Percentiles rank a stretch among this genome's conserved stretches.
These are phyloP conservation scores for Mugil cephalus DNA, from an alignment of 2,113 vertebrate species.

Conservation along the genomic window DNA sequence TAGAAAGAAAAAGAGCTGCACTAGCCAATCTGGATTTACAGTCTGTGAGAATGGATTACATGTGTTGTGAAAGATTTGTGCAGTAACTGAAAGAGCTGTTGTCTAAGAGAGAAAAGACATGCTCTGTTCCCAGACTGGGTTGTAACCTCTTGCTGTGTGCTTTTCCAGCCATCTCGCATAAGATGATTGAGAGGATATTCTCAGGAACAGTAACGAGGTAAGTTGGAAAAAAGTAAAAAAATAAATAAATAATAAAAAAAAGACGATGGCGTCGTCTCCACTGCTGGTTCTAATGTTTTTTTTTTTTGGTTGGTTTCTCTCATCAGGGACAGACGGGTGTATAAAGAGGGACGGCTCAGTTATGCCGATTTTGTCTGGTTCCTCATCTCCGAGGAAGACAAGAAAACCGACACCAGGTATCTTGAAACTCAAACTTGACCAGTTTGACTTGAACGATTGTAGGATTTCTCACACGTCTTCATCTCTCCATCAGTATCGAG, in stretches of 20 bases:
- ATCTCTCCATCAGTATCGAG: conserved; percentile 87
- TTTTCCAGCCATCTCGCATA: conserved; percentile 88
- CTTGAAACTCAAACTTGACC: background rate
- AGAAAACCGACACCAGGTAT: conserved; percentile 93
- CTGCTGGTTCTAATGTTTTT: background rate
- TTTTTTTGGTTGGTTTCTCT: conserved; percentile 11
- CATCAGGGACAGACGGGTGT: conserved; percentile 85
- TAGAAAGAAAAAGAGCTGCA: conserved; percentile 16
- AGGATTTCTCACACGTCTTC: too few species aligned
- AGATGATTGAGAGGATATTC: conserved; percentile 95
- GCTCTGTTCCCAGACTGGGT: conserved; percentile 4
- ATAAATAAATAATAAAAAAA: too few species aligned
- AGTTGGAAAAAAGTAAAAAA: too few species aligned
- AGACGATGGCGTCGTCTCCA: background rate
- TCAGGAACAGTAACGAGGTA: conserved; percentile 95
- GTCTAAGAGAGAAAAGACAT: conserved; percentile 2
- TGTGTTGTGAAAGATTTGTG: conserved; percentile 54
- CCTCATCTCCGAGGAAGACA: conserved; percentile 97
- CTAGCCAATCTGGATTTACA: conserved; percentile 62
- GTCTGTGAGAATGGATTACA: conserved; percentile 63
- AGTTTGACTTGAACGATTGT: too few species aligned
- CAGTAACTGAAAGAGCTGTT: conserved; percentile 32
- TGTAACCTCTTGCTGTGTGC: conserved; percentile 33
- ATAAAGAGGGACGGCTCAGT: conserved; percentile 89
- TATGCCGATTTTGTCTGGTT: conserved; percentile 98